Evolutionary conservation across 2,797 vertebrate species (phyloP), one percentile per base, ranked within the genome.

Genomic region (Psittacula derbiana): DNA sequence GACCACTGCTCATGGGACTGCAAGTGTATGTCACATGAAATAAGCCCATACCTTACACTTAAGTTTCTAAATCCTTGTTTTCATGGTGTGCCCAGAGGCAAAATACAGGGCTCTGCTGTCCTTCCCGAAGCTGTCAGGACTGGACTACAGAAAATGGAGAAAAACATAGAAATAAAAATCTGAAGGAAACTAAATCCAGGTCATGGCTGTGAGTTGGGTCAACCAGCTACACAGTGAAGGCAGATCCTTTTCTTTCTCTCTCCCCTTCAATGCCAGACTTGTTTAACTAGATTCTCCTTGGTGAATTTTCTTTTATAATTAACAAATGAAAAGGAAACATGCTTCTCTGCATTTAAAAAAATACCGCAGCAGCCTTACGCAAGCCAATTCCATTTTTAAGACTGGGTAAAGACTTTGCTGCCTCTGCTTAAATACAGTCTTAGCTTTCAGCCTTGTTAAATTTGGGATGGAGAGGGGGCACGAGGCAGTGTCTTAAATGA

Each of bases 251-350:
- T 33, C 36, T 74, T 53, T 55, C 60, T 46, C 55, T 44, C 43
- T 58, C 27, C 73, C 27, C 49, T 60, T 87, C 71, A 76, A 30
- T 65, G 65, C 20, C 69, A 91, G 47, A 71, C 79, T 91, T 90
- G 81, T 83, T 91, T 57, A 90, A 92, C 6, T 2, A 92, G 91
- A 71, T 46, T 88, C 41, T 83, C 33, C 52, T 89, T 67, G 49
- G 57, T 52, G 28, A 80, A 74, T 71, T 53, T 74, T 78, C 84
- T 90, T 90, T 71, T 61, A 30, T 46, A 80, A 93, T 64, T 92
- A 94, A 86, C 62, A 80, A 92, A 75, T 47, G 16, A 82, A 92
- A 85, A 89, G 25, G n/a, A 79, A 91, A 85, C 55, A 84, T 28
- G 43, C 18, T 66, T 55, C 40, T 53, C 46, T 66, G 55, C 36